These are phyloP conservation scores for Helobdella robusta DNA, from an alignment of 2,888 invertebrate genomes.

Conservation along the genomic window DNA sequence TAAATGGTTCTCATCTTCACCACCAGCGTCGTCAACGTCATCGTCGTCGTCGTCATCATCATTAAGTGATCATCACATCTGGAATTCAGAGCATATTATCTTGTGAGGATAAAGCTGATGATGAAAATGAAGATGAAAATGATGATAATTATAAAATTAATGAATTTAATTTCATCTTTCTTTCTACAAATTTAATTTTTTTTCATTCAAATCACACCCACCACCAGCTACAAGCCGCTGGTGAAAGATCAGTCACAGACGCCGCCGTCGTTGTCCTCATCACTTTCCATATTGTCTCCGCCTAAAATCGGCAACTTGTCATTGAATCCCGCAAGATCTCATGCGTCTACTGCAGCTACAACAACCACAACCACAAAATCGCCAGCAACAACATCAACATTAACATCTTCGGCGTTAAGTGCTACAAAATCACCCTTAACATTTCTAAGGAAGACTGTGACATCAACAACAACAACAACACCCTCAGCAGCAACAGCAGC, in stretches of 20 bases:
- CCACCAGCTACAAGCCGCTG: neutral
- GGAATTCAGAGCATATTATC: neutral
- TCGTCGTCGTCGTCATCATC: neutral
- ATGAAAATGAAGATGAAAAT: too few relatives aligned
- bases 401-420: neutral
- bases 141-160: constrained; percentile 27
- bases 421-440: too few relatives aligned
- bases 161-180: neutral
- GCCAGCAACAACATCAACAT: neutral
- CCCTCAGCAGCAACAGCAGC: too few relatives aligned
- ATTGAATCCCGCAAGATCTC: neutral
- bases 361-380: neutral
- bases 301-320: neutral
- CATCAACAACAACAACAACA: too few relatives aligned
- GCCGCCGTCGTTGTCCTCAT: neutral
- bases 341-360: neutral
- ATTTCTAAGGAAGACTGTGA: too few relatives aligned
- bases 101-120: neutral
- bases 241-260: neutral
- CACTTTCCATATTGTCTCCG: neutral
- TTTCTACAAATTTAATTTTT: neutral
- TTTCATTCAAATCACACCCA: neutral
- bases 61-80: too few relatives aligned
- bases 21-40: constrained; percentile 1
- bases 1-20: neutral